Base-by-base conservation (phyloP, 2,797 vertebrate species). In the Ficedula albicollis region DNA sequence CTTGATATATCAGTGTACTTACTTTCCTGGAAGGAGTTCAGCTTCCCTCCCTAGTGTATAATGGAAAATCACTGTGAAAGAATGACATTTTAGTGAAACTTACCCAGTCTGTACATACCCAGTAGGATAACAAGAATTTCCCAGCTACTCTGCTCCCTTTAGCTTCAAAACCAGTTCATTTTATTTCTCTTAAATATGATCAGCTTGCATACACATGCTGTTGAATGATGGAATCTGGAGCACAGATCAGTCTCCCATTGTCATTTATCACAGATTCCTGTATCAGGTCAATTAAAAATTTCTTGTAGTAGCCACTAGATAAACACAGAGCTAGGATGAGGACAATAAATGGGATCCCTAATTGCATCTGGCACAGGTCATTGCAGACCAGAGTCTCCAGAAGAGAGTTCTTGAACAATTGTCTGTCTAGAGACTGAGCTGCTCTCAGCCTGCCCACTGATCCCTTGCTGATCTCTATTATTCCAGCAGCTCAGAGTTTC, bases 141-240 rank as follows among this genome's bases (percentile, higher is more conserved):
- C 14, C 25, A 4, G 25, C 39, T 49, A 32, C 27, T 59, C 32
- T 29, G 21, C 10, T 62, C 23, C 32, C 38, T 70, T 81, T 25
- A 68, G 32, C 51, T 84, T 76, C 70, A 75, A 44, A 67, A 62
- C 9, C 17, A 26, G 20, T 25, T 77, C 13, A 49, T 17, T 59
- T 84, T n/a, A 9, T 58, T 81, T 52, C 80, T 43, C 39, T 34
- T 29, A 34, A 59, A 27, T 16, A 6, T 15, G 11, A 11, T 41
- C 27, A 55, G 30, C 51, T 60, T 84, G 46, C 12, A 7, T 15
- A 1, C 23, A 22, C 1, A 0, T 1, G 26, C 38, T 70, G 14
- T 44, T 86, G 29, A 41, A 32, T 49, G 49, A 59, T 26, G 25
- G 36, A 78, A 34, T 23, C 15, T 34, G 14, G 38, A 70, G 75